Conservation (phyloP, 2,888 invertebrate genomes). For the Teleiodes luculella region DNA sequence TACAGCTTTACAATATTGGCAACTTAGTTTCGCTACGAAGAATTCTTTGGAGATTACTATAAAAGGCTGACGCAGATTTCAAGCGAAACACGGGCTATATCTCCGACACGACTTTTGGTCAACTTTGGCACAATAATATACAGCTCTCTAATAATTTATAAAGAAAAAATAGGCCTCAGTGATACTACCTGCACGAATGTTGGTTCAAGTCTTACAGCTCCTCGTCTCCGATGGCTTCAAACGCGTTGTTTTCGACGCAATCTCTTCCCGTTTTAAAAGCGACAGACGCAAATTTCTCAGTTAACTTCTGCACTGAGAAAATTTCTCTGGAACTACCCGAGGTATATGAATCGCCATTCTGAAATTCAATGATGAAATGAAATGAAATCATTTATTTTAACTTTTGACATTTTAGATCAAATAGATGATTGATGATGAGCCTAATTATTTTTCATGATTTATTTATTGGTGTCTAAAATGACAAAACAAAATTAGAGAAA, state of each 20-base stretch:
- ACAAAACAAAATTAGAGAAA: too few species aligned
- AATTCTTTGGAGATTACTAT: conserved; percentile 46
- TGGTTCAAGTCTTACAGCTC: conserved; percentile 80
- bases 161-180: neutral
- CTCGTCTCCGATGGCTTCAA: conserved; percentile 97
- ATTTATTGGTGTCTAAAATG: too few species aligned
- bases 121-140: conserved; percentile 2
- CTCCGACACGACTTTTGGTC: neutral
- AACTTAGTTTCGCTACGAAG: conserved; percentile 40
- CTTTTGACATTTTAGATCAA: too few species aligned
- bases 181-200: neutral
- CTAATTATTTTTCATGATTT: too few species aligned
- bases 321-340: conserved; percentile 79
- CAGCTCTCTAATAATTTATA: neutral
- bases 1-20: conserved; percentile 53
- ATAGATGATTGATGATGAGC: too few species aligned
- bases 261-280: conserved; percentile 84
- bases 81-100: neutral
- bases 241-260: conserved; percentile 93
- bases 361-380: too few species aligned
- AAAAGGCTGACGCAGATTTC: neutral
- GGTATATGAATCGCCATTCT: conserved; percentile 78
- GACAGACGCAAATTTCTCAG: conserved; percentile 84
- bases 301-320: conserved; percentile 86
- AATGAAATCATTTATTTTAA: too few species aligned